phyloP scores from a whole-genome alignment of 2,797 vertebrate genomes.

The Luscinia megarhynchos region DNA sequence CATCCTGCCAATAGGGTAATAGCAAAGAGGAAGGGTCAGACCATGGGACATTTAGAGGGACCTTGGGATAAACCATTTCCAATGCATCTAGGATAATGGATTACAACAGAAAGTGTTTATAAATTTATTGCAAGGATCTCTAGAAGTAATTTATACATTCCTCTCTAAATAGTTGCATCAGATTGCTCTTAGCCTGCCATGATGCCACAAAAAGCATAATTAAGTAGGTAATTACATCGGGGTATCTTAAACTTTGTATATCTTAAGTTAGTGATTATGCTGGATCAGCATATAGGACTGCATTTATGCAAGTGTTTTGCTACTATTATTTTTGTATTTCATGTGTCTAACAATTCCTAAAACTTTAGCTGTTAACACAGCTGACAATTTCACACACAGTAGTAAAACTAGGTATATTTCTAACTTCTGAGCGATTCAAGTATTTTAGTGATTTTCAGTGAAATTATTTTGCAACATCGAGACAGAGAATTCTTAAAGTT shows the following conservation, averaged over 20 bases:
- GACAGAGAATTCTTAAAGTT: not conserved
- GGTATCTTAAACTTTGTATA: not conserved
- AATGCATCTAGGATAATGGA: no score
- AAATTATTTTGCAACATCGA: not conserved
- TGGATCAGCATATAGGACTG: not conserved
- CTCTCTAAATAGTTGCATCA: not conserved
- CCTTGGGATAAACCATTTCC: no score
- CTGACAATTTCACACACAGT: not conserved
- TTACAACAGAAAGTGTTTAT: not conserved
- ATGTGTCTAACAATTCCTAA: not conserved
- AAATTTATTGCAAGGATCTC: not conserved
- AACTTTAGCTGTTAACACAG: not conserved
- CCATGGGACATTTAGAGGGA: no score
- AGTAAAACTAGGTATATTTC: not conserved
- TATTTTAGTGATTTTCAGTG: not conserved
- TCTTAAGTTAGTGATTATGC: not conserved
- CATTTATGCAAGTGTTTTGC: not conserved
- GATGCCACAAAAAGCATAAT: not conserved
- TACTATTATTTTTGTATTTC: not conserved
- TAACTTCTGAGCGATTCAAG: not conserved
- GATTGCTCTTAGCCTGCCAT: not conserved
- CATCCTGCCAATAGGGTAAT: no score
- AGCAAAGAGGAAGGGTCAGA: no score
- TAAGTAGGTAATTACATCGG: not conserved
- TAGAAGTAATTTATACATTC: not conserved